Conservation (phyloP, 2,113 vertebrate species). For the Podarcis muralis region DNA sequence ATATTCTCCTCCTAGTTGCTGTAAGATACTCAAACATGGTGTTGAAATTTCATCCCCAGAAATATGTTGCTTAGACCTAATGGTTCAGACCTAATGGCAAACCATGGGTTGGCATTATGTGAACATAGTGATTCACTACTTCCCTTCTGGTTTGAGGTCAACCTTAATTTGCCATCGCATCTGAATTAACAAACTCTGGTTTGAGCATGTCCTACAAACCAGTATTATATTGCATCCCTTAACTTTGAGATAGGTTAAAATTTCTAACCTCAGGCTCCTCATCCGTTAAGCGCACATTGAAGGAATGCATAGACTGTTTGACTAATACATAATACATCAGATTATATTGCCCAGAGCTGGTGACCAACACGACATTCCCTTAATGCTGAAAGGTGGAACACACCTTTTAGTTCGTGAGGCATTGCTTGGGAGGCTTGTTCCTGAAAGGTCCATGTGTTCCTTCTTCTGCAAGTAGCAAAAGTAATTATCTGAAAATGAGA, state of each 20-base stretch:
- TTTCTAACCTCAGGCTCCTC: not conserved
- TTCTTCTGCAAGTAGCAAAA: not conserved
- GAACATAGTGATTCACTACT: not conserved
- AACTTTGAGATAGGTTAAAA: not conserved
- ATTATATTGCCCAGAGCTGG: not conserved
- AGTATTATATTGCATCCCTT: not conserved
- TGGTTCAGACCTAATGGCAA: not conserved
- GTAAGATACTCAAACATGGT: not conserved
- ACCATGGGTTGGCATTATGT: not conserved
- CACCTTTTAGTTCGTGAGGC: not conserved
- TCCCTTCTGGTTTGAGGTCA: not conserved
- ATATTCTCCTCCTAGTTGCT: not conserved
- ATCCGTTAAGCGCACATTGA: not conserved
- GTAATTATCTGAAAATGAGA: not conserved
- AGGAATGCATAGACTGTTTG: not conserved
- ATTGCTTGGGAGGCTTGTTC: not conserved
- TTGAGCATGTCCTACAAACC: not conserved
- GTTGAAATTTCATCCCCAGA: not conserved
- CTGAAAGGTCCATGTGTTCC: not conserved
- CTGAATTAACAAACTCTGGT: not conserved
- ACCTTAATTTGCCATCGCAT: not conserved
- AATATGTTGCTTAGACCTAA: not conserved
- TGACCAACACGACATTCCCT: not conserved
- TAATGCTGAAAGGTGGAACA: not conserved
- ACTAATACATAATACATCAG: not conserved